Base-by-base conservation (phyloP, 92 coral and sea anemone species). In the Epizoanthus rinbou region DNA sequence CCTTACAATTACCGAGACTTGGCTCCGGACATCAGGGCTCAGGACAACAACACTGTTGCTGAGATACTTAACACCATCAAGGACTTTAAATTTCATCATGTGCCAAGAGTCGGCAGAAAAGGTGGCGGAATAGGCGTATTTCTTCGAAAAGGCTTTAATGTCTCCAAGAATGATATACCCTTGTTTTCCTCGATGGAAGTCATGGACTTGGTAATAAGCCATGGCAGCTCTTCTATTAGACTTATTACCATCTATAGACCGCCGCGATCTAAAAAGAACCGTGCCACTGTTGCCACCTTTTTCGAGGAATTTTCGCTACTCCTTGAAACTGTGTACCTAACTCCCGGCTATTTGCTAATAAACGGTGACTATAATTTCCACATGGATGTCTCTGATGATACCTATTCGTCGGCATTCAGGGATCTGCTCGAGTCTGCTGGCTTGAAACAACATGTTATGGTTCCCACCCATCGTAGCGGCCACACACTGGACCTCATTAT, bases 21-120 rank as follows among this genome's bases (percentile, higher is more conserved):
- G 70, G 39, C 70, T 64, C 28, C 41, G 4, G 39, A 64, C 22
- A 50, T 25, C 31, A 54, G 19, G 14, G 31, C 2, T 50, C 76
- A 35, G 3, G 11, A 41, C 76, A 71, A 71, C 76, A 71, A 71
- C 76, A 19, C 76, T 70, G 76, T 71, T 23, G 76, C 76, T 71
- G 57, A 71, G 31, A 71, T 71, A 41, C 58, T 71, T 25, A 71
- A 71, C 58, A 71, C 76, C 57, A 31, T 71, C 19, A 71, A 37
- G 58, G 76, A 71, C 58, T 71, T 71, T 50, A 18, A 71, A 50
- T 71, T 71, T 17, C 31, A 71, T 50, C 76, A 71, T 41, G 76
- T 71, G n/a, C 76, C 76, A n/a, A 41, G 76, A 41, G 58, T 71
- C 14, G 31, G 35, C 76, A 70, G 53, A 25, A 52, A 45, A 37